A percentile compares a stretch with the other conserved stretches of the same genome.
These are phyloP conservation scores for Cacatua alba DNA, from an alignment of 2,113 vertebrate species.

Conservation along the genomic window DNA sequence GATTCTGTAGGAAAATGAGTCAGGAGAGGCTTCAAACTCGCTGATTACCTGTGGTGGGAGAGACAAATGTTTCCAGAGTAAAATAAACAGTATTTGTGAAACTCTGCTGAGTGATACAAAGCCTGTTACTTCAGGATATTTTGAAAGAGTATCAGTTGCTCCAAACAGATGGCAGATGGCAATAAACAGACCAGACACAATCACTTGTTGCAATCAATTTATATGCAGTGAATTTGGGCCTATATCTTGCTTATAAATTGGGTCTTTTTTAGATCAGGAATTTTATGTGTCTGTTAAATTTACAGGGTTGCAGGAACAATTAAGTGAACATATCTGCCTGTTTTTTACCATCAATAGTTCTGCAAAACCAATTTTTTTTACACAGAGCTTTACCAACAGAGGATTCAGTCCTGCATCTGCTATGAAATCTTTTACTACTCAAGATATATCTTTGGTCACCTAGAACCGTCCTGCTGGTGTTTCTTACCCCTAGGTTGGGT, in stretches of 20 bases:
- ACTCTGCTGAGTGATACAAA: neutral
- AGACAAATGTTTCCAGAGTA: slow-evolving; percentile 69
- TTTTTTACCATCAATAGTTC: neutral
- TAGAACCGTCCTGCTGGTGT: neutral
- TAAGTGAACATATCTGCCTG: neutral
- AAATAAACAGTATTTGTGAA: slow-evolving; percentile 41
- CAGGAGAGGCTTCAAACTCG: slow-evolving; percentile 96
- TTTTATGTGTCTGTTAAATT: neutral
- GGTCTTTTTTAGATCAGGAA: neutral
- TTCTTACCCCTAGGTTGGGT: neutral
- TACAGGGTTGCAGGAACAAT: neutral
- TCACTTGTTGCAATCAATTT: neutral
- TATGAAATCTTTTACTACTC: neutral
- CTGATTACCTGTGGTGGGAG: slow-evolving; percentile 91
- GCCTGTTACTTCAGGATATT: neutral
- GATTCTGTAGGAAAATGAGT: slow-evolving; percentile 93
- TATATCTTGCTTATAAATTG: neutral
- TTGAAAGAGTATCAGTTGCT: neutral
- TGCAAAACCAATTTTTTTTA: neutral
- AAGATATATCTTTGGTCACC: neutral
- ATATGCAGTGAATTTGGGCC: neutral
- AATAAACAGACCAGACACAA: neutral
- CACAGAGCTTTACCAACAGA: neutral
- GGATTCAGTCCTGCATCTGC: neutral
- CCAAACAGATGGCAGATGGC: neutral